A percentile compares a stretch with the other conserved stretches of the same genome.
phyloP scores from a whole-genome alignment of 1,140 invertebrate genomes.

The Nymphalis io region DNA sequence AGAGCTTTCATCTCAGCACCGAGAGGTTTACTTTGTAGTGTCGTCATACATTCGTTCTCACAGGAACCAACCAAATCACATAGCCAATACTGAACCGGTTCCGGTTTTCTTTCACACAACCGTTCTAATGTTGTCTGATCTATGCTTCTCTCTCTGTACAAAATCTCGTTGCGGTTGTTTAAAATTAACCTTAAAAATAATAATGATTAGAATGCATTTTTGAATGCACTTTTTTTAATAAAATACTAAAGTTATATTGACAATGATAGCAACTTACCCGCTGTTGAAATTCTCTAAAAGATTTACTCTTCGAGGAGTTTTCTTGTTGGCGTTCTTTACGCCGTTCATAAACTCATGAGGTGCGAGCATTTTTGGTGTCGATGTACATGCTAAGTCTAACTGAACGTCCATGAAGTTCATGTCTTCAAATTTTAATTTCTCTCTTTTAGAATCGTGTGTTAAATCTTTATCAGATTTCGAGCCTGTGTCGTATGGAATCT shows the following conservation, averaged over 20 bases:
- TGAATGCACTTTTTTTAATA: too few species aligned
- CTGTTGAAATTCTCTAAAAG: constrained; percentile 68
- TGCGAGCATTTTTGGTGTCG: constrained; percentile 76
- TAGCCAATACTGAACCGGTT: constrained; percentile 83
- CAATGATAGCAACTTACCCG: constrained; percentile 51
- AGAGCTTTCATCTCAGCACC: constrained; percentile 80
- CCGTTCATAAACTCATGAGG: constrained; percentile 67
- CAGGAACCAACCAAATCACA: constrained; percentile 84
- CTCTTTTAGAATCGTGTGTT: constrained; percentile 72
- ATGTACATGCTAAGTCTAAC: constrained; percentile 74
- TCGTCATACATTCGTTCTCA: constrained; percentile 90
- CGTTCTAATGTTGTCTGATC: constrained; percentile 72
- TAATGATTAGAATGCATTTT: not conserved
- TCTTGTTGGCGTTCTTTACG: constrained; percentile 53
- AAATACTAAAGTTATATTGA: too few species aligned
- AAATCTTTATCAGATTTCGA: constrained; percentile 63
- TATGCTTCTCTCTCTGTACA: constrained; percentile 73
- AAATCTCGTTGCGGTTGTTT: constrained; percentile 70
- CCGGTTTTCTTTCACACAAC: constrained; percentile 72
- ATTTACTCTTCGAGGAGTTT: constrained; percentile 61
- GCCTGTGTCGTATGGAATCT: constrained; percentile 62
- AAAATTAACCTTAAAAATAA: constrained; percentile 61
- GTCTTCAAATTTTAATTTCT: constrained; percentile 74
- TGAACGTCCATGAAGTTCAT: constrained; percentile 70
- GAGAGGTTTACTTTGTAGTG: constrained; percentile 89